Evolutionary conservation across 1,140 invertebrate species (phyloP).

Genomic region (Chironomus striatipennis): DNA sequence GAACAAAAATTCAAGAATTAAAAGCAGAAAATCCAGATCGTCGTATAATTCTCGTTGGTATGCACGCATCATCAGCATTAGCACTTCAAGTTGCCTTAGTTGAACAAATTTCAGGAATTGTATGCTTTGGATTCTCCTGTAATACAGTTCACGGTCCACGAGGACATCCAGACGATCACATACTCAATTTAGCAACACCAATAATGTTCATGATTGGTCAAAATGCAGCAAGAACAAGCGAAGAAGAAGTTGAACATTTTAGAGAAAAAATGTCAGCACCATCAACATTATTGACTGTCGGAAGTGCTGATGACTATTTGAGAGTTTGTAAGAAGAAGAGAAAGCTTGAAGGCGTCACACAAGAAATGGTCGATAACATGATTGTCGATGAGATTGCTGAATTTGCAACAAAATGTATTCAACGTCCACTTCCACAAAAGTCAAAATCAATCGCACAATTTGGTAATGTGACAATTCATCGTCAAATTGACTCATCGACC

Average conservation of each 20-base stretch:
- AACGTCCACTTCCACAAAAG: conserved; percentile 50
- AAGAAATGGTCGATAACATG: conserved; percentile 71
- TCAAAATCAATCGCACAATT: conserved; percentile 36
- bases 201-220: conserved; percentile 76
- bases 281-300: conserved; percentile 70
- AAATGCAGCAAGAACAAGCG: conserved; percentile 49
- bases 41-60: conserved; percentile 68
- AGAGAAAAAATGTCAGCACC: conserved; percentile 65
- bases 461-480: conserved; percentile 30
- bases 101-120: conserved; percentile 60
- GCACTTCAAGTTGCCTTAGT: conserved; percentile 58
- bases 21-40: conserved; percentile 56
- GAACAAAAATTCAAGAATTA: conserved; percentile 61
- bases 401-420: conserved; percentile 49
- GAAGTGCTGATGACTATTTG: conserved; percentile 69
- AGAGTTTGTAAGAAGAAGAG: conserved; percentile 62
- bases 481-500: conserved; percentile 30
- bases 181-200: conserved; percentile 64
- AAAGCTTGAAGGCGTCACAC: conserved; percentile 64
- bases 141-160: conserved; percentile 63
- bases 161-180: conserved; percentile 68
- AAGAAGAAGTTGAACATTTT: conserved; percentile 70
- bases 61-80: conserved; percentile 63
- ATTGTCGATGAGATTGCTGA: conserved; percentile 61
- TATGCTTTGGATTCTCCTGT: conserved; percentile 74